Evolutionary conservation across 2,888 invertebrate species (phyloP).

Genomic region (Drosophila tanythrix): DNA sequence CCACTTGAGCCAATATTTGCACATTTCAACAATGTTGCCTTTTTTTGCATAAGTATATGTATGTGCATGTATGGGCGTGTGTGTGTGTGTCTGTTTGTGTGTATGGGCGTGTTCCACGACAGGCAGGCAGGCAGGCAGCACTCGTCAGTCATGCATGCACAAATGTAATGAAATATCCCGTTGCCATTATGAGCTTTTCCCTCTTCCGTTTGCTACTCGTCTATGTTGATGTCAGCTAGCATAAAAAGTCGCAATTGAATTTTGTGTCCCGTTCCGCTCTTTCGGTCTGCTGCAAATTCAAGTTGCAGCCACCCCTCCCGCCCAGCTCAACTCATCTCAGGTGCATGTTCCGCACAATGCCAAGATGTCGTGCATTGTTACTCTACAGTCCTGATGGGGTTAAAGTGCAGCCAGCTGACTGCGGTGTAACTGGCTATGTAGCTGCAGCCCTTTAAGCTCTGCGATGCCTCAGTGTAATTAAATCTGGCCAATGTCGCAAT

Average conservation of each 20-base stretch:
- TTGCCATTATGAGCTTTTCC: constrained; percentile 58
- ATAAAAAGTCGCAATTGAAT: constrained; percentile 79
- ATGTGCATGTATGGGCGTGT: constrained; percentile 9
- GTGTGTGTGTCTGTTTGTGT: constrained; percentile 20
- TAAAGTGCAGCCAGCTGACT: constrained; percentile 6
- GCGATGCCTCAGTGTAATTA: constrained; percentile 59
- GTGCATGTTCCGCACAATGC: constrained; percentile 40
- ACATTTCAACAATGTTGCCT: constrained; percentile 77
- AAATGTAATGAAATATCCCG: constrained; percentile 79
- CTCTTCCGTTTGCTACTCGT: constrained; percentile 5
- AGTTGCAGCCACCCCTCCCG: constrained; percentile 52
- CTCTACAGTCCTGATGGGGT: constrained; percentile 1
- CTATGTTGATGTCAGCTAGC: constrained; percentile 50
- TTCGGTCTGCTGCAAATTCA: constrained; percentile 71
- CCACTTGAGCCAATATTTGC: constrained; percentile 79
- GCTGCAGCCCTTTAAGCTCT: constrained; percentile 35
- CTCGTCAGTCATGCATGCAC: constrained; percentile 73
- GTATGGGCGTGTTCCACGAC: constrained; percentile 22
- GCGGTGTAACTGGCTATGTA: constrained; percentile 10
- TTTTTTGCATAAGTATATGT: constrained; percentile 40
- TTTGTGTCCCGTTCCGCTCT: constrained; percentile 44
- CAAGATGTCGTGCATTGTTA: constrained; percentile 36
- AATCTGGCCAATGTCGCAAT: constrained; percentile 33
- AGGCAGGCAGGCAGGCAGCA: constrained; percentile 9
- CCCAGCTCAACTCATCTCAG: constrained; percentile 28